These are phyloP conservation scores for Hypselothyrea guttata DNA, from an alignment of 2,888 invertebrate genomes.

Conservation along the genomic window DNA sequence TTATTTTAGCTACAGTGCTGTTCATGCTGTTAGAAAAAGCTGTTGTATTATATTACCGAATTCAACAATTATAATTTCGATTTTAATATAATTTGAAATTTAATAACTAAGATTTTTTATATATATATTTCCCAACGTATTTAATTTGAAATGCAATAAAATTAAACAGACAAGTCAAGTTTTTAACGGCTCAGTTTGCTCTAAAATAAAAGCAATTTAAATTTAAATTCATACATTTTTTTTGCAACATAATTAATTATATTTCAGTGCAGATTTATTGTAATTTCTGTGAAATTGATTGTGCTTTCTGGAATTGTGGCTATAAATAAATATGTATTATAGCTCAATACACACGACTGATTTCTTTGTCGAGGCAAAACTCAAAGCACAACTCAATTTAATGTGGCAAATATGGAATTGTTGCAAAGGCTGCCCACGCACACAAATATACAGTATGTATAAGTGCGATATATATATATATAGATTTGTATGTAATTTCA, in stretches of 20 bases:
- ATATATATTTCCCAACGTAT: too few species aligned
- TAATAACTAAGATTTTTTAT: too few species aligned
- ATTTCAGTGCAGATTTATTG: neutral
- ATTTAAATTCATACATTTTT: too few species aligned
- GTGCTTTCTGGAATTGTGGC: slow-evolving; percentile 10
- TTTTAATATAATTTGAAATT: too few species aligned
- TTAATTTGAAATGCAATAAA: too few species aligned
- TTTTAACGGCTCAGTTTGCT: too few species aligned
- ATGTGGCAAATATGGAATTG: slow-evolving; percentile 47
- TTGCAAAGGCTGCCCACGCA: slow-evolving; percentile 26
- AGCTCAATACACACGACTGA: slow-evolving; percentile 60
- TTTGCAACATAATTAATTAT: too few species aligned
- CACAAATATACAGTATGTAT: slow-evolving; percentile 9
- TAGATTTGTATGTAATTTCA: slow-evolving; percentile 51
- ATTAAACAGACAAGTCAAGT: too few species aligned
- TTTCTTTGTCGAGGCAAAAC: slow-evolving; percentile 49
- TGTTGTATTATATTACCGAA: too few species aligned
- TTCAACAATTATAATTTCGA: too few species aligned
- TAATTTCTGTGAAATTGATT: neutral
- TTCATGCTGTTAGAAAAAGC: too few species aligned
- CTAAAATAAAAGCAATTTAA: too few species aligned
- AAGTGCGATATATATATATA: slow-evolving; percentile 16
- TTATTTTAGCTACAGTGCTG: neutral
- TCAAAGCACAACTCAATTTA: slow-evolving; percentile 46
- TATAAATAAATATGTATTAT: slow-evolving; percentile 21